Base-by-base conservation (phyloP, 2,888 invertebrate species). In the Agonopterix alstromeriana region DNA sequence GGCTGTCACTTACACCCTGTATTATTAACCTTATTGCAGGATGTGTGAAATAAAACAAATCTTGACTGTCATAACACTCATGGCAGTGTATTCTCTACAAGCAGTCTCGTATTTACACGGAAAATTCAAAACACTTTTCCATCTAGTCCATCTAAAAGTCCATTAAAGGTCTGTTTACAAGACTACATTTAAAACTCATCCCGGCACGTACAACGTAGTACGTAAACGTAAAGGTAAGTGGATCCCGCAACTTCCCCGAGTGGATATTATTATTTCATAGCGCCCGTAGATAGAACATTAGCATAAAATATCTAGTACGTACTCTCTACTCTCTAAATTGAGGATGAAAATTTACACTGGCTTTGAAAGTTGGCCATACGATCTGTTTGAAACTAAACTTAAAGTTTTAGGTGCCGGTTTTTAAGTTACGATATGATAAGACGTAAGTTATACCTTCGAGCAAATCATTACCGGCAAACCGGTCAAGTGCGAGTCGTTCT, bases 241-340 rank as follows among this genome's bases (percentile, higher is more conserved):
- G 56, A 57, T 56, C 56, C 53, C 49, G 48, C 53, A 54, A 55
- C 54, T 66, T 60, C 56, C 55, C 50, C 54, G 55, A 63, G 66
- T 63, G 58, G 57, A 53, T 69, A 73, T 78, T 77, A 78, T 79
- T 76, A 79, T 79, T 78, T 79, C 68, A 78, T 70, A 73, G 61
- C 65, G 60, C 64, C 69, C 56, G 63, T 65, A 64, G 68, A 66
- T 69, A 59, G 65, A 44, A 59, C 63, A 77, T 80, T 78, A 80
- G 68, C 79, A 78, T 80, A 78, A 80, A 77, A 72, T 73, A 74
- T 68, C 53, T 49, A 43, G 43, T 43, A 27, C 38, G 27, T 38
- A 27, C 52, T 56, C 52, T 56, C 58, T 66, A 69, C 69, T 73
- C 58, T 55, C 59, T 58, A 70, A 71, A 76, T 70, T 73, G 69